Conservation (phyloP, 2,797 vertebrate species). For the Platalea minor region DNA sequence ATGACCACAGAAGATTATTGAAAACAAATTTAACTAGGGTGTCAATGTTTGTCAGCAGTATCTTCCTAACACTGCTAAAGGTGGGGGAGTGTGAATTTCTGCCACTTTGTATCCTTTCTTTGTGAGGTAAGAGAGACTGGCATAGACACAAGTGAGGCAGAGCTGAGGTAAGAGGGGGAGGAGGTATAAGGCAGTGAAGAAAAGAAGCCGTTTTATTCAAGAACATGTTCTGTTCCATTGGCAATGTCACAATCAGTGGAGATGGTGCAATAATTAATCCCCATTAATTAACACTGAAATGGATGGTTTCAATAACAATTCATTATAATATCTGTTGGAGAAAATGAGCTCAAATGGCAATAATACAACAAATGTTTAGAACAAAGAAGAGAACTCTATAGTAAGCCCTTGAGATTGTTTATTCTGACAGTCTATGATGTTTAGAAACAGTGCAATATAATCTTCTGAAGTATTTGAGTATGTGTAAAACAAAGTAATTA, state of each 20-base stretch:
- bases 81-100: neutral
- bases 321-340: neutral
- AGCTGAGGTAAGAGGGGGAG: neutral
- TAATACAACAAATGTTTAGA: neutral
- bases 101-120: neutral
- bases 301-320: neutral
- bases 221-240: neutral
- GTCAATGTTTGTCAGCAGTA: neutral
- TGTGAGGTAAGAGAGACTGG: neutral
- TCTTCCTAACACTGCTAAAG: conserved; percentile 43
- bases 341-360: neutral
- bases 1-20: neutral
- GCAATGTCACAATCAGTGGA: neutral
- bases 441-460: neutral
- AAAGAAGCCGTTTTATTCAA: neutral
- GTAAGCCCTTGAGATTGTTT: neutral
- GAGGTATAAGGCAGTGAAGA: neutral
- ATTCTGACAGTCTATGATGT: neutral
- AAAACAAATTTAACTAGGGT: conserved; percentile 10
- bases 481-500: neutral
- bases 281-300: conserved; percentile 4
- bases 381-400: neutral
- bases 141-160: neutral
- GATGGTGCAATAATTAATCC: neutral
- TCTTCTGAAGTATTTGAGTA: neutral